phyloP scores from a whole-genome alignment of 2,113 vertebrate species.

The Gymnocephalus cernua region DNA sequence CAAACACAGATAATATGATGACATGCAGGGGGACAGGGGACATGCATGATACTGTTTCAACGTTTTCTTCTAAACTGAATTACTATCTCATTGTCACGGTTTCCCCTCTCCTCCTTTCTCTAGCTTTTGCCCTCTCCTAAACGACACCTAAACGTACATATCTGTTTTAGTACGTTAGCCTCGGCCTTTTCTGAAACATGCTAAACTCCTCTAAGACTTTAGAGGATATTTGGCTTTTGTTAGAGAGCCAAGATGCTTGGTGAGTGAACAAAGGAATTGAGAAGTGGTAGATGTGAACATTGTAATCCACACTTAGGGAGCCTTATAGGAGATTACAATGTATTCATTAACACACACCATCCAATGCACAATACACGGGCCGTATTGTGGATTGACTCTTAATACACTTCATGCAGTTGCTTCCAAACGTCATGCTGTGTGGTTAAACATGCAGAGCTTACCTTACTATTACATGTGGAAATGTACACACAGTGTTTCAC shows the following conservation, averaged over 20 bases:
- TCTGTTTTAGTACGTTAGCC: neutral
- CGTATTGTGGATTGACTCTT: slow-evolving; percentile 18
- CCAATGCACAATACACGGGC: slow-evolving; percentile 16
- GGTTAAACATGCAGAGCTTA: slow-evolving; percentile 56
- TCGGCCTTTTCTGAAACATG: neutral
- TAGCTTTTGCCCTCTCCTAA: neutral
- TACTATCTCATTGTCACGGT: neutral
- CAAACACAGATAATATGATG: slow-evolving; percentile 68
- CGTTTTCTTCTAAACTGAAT: neutral
- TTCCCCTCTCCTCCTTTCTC: neutral
- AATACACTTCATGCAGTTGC: slow-evolving; percentile 25
- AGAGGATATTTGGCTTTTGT: slow-evolving; percentile 17
- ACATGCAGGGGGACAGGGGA: slow-evolving; percentile 56
- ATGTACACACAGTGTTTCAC: slow-evolving; percentile 11
- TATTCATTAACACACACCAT: neutral
- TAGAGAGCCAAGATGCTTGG: slow-evolving; percentile 17
- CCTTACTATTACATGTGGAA: slow-evolving; percentile 18
- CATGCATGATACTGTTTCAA: slow-evolving; percentile 33
- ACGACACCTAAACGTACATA: neutral
- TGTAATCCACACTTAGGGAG: slow-evolving; percentile 36
- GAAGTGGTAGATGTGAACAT: slow-evolving; percentile 20
- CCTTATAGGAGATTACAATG: slow-evolving; percentile 43
- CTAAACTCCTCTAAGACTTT: slow-evolving; percentile 3
- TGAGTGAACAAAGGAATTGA: slow-evolving; percentile 23
- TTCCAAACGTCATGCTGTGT: slow-evolving; percentile 33